Percentiles rank a stretch among this genome's conserved stretches.
Conservation (phyloP, 64 coral and sea anemone species). For the Exaiptasia diaphana region DNA sequence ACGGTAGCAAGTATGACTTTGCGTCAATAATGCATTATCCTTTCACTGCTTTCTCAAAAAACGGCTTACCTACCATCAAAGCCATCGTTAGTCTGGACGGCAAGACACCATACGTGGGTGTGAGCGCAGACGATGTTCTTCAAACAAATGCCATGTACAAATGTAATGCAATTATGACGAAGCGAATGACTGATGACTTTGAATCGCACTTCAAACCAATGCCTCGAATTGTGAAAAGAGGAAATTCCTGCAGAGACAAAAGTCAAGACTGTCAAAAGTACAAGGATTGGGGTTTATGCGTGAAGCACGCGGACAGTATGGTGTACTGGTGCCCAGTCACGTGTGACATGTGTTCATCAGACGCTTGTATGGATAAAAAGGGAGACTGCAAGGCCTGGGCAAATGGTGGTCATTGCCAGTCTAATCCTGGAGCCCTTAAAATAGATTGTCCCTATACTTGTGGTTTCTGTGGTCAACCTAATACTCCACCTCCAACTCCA, state of each 20-base stretch:
- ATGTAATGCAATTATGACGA: slow-evolving; percentile 33
- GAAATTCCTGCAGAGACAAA: slow-evolving; percentile 29
- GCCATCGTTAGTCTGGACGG: slow-evolving; percentile 34
- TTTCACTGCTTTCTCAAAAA: slow-evolving; percentile 52
- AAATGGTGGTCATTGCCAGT: slow-evolving; percentile 16
- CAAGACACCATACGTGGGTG: slow-evolving; percentile 29
- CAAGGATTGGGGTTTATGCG: slow-evolving; percentile 12
- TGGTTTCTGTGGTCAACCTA: slow-evolving; percentile 10
- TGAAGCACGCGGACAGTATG: slow-evolving; percentile 15
- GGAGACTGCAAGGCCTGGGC: slow-evolving; percentile 22
- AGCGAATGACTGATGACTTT: slow-evolving; percentile 43
- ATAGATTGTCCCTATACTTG: slow-evolving; percentile 26
- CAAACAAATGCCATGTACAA: slow-evolving; percentile 61
- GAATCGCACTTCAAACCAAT: slow-evolving; percentile 13
- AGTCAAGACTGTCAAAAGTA: background rate
- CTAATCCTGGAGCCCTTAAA: background rate
- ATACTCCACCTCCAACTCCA: background rate
- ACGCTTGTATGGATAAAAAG: slow-evolving; percentile 39
- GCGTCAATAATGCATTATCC: slow-evolving; percentile 56
- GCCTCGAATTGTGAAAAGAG: slow-evolving; percentile 30
- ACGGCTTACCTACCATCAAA: slow-evolving; percentile 40
- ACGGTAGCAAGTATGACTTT: slow-evolving; percentile 45
- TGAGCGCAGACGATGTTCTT: slow-evolving; percentile 29
- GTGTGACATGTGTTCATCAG: slow-evolving; percentile 46
- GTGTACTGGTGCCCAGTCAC: slow-evolving; percentile 42